Percentiles rank a stretch among this genome's conserved stretches.
These are phyloP conservation scores for Bombus impatiens DNA, from an alignment of 1,140 invertebrate species.

Conservation along the genomic window DNA sequence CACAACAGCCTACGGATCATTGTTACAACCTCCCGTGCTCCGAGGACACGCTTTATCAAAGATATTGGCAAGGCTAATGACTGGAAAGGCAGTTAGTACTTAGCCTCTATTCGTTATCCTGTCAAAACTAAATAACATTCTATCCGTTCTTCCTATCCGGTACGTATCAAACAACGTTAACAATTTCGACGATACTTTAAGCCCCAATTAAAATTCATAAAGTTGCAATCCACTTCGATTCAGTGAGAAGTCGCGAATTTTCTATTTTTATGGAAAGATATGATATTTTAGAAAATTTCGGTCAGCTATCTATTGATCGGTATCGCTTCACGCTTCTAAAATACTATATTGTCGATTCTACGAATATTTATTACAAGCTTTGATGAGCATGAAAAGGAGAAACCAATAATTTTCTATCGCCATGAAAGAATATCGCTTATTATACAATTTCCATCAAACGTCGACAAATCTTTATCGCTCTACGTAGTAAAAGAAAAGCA, in stretches of 20 bases:
- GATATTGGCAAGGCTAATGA: conserved; percentile 23
- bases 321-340: no score
- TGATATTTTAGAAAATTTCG: no score
- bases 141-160: background rate
- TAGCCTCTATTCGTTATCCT: conserved; percentile 6
- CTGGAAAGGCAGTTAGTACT: conserved; percentile 4
- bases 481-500: no score
- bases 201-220: background rate
- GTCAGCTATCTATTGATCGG: no score
- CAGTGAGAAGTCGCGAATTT: background rate
- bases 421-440: no score
- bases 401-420: no score
- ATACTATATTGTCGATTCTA: no score
- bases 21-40: background rate
- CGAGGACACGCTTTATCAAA: conserved; percentile 14
- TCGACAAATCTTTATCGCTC: no score
- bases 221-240: background rate
- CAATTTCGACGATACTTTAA: background rate
- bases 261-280: background rate
- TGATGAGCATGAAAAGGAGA: no score
- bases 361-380: no score
- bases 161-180: background rate
- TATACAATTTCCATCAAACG: no score
- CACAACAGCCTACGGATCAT: background rate
- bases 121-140: background rate